Evolutionary conservation across 2,113 vertebrate genomes (phyloP).

Genomic region (Paracyprichromis sp.): DNA sequence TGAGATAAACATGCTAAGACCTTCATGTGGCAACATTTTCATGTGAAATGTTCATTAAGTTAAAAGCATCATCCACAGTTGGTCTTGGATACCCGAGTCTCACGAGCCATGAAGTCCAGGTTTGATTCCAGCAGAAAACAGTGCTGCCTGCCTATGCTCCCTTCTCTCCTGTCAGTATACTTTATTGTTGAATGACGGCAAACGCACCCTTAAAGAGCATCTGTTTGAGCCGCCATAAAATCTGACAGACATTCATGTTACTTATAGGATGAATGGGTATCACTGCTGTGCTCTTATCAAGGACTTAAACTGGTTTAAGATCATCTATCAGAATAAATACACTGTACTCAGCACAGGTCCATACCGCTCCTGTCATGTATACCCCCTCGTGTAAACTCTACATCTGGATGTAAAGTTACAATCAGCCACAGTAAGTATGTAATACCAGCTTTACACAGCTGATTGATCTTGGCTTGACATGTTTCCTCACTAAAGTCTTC

Average conservation of each 20-base stretch:
- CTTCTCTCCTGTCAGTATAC: neutral
- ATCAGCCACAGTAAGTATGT: neutral
- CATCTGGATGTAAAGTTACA: neutral
- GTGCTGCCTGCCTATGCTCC: neutral
- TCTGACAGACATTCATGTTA: neutral
- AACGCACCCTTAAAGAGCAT: neutral
- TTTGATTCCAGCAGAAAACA: neutral
- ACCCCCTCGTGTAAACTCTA: neutral
- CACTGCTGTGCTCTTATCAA: neutral
- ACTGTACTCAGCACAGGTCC: neutral
- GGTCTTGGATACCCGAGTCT: neutral
- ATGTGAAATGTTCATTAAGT: slow-evolving; percentile 27
- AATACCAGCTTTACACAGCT: neutral
- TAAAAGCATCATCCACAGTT: slow-evolving; percentile 21
- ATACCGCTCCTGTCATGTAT: neutral
- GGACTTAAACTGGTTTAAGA: neutral
- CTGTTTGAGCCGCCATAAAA: neutral
- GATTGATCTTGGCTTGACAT: neutral
- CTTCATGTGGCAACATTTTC: slow-evolving; percentile 17
- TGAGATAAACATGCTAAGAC: neutral
- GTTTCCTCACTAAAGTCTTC: neutral
- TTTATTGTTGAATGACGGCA: neutral
- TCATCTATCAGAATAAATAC: neutral
- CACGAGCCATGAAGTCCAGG: neutral
- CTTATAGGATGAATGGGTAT: neutral